Evolutionary conservation across 2,888 invertebrate species (phyloP).

Genomic region (Chamaedrilus cognettii): DNA sequence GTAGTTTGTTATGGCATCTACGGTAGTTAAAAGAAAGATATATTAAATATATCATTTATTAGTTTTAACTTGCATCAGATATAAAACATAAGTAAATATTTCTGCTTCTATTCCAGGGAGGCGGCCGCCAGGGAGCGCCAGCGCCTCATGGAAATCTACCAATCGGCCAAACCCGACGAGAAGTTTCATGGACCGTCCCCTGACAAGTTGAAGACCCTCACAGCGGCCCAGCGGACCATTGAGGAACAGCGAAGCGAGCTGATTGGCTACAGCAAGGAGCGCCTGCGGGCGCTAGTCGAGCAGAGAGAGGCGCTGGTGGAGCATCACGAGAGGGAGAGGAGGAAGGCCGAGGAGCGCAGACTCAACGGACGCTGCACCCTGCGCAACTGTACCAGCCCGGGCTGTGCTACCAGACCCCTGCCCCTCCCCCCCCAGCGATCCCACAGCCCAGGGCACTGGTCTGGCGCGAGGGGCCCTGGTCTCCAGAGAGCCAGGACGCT

Average conservation of each 20-base stretch:
- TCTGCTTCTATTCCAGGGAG: too few species aligned
- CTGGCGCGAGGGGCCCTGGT: neutral
- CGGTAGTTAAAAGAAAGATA: too few species aligned
- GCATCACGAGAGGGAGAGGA: neutral
- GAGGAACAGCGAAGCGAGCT: too few species aligned
- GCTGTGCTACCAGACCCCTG: neutral
- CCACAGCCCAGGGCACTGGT: neutral
- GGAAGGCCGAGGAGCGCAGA: neutral
- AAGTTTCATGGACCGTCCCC: constrained; percentile 11
- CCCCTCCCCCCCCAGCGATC: neutral
- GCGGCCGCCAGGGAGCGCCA: neutral
- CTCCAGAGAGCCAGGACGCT: neutral
- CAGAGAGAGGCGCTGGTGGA: neutral
- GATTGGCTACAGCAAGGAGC: neutral
- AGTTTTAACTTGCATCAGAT: neutral
- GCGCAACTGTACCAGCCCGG: neutral
- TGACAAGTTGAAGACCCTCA: neutral
- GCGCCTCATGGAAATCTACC: constrained; percentile 9
- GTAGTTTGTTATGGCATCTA: too few species aligned
- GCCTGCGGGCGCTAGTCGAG: neutral
- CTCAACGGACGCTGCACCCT: neutral
- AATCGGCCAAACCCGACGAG: constrained; percentile 12
- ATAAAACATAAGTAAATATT: neutral
- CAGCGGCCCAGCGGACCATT: too few species aligned
- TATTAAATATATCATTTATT: too few species aligned